Conservation (phyloP, 1,140 invertebrate species). For the Cydia strobilella region DNA sequence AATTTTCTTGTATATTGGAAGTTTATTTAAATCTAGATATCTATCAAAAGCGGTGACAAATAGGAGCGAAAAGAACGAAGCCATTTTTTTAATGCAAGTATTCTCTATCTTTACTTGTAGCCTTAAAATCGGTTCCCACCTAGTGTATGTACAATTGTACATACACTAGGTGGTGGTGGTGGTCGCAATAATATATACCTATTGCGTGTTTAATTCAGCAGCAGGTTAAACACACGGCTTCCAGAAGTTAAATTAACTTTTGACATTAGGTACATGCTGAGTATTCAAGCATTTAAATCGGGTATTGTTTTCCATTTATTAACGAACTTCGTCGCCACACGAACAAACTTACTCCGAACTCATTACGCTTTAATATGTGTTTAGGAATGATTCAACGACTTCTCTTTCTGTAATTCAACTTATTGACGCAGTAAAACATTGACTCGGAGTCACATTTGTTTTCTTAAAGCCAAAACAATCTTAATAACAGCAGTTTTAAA, state of each 20-base stretch:
- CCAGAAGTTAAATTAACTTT: conserved; percentile 15
- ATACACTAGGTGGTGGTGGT: too few relatives aligned
- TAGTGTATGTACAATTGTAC: too few relatives aligned
- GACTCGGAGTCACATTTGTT: neutral
- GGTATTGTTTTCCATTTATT: conserved; percentile 1
- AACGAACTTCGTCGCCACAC: conserved; percentile 11
- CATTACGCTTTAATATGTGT: neutral
- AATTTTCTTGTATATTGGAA: too few relatives aligned
- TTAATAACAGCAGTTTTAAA: too few relatives aligned
- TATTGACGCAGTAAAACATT: neutral
- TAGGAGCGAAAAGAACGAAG: too few relatives aligned
- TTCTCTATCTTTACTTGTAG: too few relatives aligned
- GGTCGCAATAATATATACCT: too few relatives aligned
- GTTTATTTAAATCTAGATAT: too few relatives aligned
- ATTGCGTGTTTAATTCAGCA: neutral
- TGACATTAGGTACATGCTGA: neutral
- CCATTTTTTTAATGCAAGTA: too few relatives aligned
- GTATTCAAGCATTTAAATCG: neutral
- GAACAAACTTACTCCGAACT: neutral
- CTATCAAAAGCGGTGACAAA: too few relatives aligned
- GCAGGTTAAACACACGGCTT: neutral
- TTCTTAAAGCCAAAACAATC: too few relatives aligned
- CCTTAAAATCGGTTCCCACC: too few relatives aligned
- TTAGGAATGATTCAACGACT: neutral
- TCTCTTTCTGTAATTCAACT: neutral